Conservation (phyloP, 2,888 invertebrate species). For the Mechanitis mazaeus region DNA sequence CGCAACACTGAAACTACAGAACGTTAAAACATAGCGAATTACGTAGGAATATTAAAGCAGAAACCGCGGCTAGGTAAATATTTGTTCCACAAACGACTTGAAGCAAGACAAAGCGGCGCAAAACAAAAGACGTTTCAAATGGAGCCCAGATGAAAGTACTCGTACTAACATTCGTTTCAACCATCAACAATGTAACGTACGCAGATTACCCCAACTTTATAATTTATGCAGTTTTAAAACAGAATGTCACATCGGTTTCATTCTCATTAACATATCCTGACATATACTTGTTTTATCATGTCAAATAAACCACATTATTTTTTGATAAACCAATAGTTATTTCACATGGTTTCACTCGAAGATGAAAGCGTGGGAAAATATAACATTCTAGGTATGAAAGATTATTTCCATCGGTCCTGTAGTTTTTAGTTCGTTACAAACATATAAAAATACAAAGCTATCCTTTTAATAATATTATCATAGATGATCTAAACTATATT, state of each 20-base stretch:
- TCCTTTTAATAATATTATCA: too few species aligned
- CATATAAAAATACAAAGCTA: too few species aligned
- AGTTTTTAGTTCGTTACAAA: too few species aligned
- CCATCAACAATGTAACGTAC: constrained; percentile 3
- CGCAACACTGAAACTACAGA: not conserved
- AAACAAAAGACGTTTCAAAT: constrained; percentile 60
- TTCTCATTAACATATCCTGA: not conserved
- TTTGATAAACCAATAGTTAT: too few species aligned
- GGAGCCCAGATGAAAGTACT: constrained; percentile 41
- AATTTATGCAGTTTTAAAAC: not conserved
- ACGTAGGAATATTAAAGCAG: constrained; percentile 49
- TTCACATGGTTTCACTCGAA: too few species aligned
- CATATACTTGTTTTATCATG: too few species aligned
- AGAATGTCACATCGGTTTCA: not conserved
- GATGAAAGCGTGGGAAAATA: too few species aligned
- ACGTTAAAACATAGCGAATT: constrained; percentile 32
- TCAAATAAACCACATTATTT: too few species aligned
- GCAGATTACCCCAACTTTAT: not conserved
- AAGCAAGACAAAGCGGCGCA: constrained; percentile 56
- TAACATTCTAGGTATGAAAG: too few species aligned
- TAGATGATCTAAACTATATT: too few species aligned
- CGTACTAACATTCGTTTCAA: constrained; percentile 5
- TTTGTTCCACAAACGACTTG: constrained; percentile 52
- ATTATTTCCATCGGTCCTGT: too few species aligned
- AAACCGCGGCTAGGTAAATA: constrained; percentile 57